Conservation (phyloP, 1,140 invertebrate genomes). For the Bombyx mandarina region DNA sequence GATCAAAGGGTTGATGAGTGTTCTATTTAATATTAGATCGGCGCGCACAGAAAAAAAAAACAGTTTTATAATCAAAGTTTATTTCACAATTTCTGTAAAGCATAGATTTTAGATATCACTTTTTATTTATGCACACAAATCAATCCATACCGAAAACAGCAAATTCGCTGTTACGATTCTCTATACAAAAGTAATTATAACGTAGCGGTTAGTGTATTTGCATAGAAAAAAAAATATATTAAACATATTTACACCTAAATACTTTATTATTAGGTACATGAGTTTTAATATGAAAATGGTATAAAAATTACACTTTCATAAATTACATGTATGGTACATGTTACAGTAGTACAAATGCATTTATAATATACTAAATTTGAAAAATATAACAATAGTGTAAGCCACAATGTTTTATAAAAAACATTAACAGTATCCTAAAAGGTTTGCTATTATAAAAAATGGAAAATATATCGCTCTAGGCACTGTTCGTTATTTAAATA, state of each 20-base stretch:
- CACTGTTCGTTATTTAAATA: conserved; percentile 38
- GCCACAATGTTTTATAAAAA: conserved; percentile 54
- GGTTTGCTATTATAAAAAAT: conserved; percentile 43
- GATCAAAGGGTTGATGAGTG: too few species aligned
- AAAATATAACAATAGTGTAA: conserved; percentile 70
- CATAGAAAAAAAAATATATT: conserved; percentile 62
- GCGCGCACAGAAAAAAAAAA: conserved; percentile 17
- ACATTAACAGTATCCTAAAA: conserved; percentile 43
- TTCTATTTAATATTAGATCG: background rate
- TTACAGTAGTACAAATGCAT: conserved; percentile 63
- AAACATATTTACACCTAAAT: conserved; percentile 68
- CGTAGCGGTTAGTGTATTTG: conserved; percentile 62
- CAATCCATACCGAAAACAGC: conserved; percentile 57
- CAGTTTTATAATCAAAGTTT: conserved; percentile 58
- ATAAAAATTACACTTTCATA: conserved; percentile 70
- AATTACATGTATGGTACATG: conserved; percentile 45
- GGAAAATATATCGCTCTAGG: conserved; percentile 53
- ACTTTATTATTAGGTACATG: conserved; percentile 64
- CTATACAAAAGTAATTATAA: conserved; percentile 66
- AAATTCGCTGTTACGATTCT: conserved; percentile 49
- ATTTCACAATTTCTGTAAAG: conserved; percentile 70
- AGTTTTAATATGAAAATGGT: conserved; percentile 69
- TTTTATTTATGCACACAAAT: conserved; percentile 67
- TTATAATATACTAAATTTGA: conserved; percentile 54
- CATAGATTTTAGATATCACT: conserved; percentile 71